Conservation (phyloP, 2,888 invertebrate genomes). For the Leptopilina drosophilae region DNA sequence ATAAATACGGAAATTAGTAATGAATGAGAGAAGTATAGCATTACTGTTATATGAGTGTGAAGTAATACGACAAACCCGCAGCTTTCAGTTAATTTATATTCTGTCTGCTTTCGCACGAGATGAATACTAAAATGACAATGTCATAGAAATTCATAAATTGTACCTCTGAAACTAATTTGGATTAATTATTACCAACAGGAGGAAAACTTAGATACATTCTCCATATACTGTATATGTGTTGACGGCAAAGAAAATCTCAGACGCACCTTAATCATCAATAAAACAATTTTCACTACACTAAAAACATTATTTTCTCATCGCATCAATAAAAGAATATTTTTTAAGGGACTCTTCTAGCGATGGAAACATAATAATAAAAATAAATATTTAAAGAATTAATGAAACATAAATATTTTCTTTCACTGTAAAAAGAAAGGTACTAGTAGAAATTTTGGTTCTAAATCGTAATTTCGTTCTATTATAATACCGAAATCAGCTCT, state of each 20-base stretch:
- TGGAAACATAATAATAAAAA: too few species aligned
- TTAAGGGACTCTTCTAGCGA: too few species aligned
- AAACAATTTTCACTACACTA: not conserved
- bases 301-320: not conserved
- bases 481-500: too few species aligned
- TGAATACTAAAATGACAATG: slow-evolving; percentile 34
- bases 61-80: slow-evolving; percentile 13
- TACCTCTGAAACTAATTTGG: slow-evolving; percentile 24
- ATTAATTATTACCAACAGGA: slow-evolving; percentile 18
- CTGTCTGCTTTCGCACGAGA: slow-evolving; percentile 13
- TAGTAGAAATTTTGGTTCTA: too few species aligned
- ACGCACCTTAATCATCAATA: not conserved
- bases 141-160: slow-evolving; percentile 30
- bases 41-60: not conserved
- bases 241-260: not conserved
- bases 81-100: slow-evolving; percentile 30
- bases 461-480: too few species aligned
- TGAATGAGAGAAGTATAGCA: slow-evolving; percentile 5
- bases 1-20: slow-evolving; percentile 18
- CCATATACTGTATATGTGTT: not conserved
- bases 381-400: too few species aligned
- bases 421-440: too few species aligned
- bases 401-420: too few species aligned
- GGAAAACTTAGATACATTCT: not conserved
- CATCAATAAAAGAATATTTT: too few species aligned